phyloP scores from a whole-genome alignment of 1,140 invertebrate species.

The Akabosia matsudoensis region DNA sequence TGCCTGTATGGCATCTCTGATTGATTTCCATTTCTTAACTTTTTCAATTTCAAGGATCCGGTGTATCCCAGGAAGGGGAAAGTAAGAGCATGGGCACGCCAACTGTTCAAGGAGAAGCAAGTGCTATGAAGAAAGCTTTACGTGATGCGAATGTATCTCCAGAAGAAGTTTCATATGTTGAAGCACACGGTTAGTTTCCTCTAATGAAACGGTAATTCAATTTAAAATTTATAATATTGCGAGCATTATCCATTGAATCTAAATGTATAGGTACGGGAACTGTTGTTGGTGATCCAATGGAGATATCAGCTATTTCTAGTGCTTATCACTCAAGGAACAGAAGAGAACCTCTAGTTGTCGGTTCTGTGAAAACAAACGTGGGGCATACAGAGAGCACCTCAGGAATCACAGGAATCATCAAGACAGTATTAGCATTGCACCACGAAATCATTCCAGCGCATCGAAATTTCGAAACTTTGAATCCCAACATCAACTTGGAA shows the following conservation, averaged over 20 bases:
- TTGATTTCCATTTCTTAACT: too few species aligned
- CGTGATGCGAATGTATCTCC: not conserved
- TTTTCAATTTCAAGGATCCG: not conserved
- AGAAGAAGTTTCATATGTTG: not conserved
- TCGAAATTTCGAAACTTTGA: not conserved
- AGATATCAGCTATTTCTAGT: not conserved
- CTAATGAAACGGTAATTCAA: too few species aligned
- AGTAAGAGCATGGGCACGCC: slow-evolving; percentile 11
- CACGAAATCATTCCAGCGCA: slow-evolving; percentile 1
- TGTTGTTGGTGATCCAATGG: not conserved
- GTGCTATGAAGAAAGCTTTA: not conserved
- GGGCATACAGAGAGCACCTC: slow-evolving; percentile 61
- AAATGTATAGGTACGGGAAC: slow-evolving; percentile 2
- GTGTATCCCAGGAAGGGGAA: not conserved
- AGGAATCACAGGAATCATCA: slow-evolving; percentile 46
- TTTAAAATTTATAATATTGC: too few species aligned
- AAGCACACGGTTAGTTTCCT: slow-evolving; percentile 8
- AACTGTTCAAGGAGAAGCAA: not conserved
- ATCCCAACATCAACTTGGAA: not conserved
- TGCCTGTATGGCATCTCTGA: too few species aligned
- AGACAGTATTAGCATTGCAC: not conserved
- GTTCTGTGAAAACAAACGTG: slow-evolving; percentile 62
- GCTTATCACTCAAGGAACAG: not conserved
- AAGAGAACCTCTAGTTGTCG: slow-evolving; percentile 56
- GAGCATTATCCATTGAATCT: too few species aligned